Evolutionary conservation across 2,113 vertebrate genomes (phyloP).

Genomic region (Phodopus roborovskii): DNA sequence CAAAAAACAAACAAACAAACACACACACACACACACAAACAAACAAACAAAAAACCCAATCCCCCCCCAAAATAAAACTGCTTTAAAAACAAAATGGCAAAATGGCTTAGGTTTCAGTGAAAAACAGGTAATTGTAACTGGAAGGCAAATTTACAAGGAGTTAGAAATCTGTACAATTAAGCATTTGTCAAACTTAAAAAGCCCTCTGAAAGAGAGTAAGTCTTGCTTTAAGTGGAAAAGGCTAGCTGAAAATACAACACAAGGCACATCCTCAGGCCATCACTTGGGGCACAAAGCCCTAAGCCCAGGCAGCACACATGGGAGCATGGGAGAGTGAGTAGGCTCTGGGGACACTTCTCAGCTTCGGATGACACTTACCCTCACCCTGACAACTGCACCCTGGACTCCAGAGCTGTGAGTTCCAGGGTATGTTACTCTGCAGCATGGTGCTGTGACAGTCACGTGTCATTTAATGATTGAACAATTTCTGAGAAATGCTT

Average conservation of each 20-base stretch:
- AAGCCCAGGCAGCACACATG: not conserved
- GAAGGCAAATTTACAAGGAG: slow-evolving; percentile 3
- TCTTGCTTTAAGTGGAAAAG: not conserved
- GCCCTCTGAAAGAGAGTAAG: not conserved
- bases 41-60: not conserved
- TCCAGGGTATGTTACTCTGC: not conserved
- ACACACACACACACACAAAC: not conserved
- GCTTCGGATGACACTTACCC: not conserved
- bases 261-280: not conserved
- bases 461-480: not conserved
- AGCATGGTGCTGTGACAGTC: not conserved
- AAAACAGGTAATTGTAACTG: not conserved
- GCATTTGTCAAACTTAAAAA: not conserved
- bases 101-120: not conserved
- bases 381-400: not conserved
- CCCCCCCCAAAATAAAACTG: not conserved
- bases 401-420: not conserved
- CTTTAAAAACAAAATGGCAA: not conserved
- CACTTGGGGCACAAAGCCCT: not conserved
- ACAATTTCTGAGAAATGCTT: not conserved
- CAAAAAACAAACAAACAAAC: not conserved
- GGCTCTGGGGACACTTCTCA: not conserved
- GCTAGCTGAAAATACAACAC: not conserved
- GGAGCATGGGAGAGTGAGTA: not conserved
- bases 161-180: not conserved